Evolutionary conservation across 2,797 vertebrate species (phyloP).

Genomic region (Oryzias dopingdopingensis): DNA sequence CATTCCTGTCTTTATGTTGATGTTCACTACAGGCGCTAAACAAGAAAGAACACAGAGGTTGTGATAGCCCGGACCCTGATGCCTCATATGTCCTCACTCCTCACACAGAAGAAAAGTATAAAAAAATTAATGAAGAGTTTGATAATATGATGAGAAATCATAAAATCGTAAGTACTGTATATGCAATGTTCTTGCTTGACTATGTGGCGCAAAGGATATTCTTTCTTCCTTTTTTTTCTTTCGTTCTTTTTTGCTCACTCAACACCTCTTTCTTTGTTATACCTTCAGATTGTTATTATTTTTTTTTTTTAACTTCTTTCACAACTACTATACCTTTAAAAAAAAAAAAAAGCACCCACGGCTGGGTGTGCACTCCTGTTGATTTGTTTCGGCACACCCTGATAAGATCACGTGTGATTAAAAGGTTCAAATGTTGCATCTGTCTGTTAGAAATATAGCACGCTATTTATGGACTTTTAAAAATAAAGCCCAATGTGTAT

Average conservation of each 20-base stretch:
- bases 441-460: conserved; percentile 48
- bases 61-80: conserved; percentile 99
- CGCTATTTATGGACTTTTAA: conserved; percentile 35
- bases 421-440: conserved; percentile 55
- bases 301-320: conserved; percentile 47
- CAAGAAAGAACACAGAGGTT: conserved; percentile 99
- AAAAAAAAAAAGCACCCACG: conserved; percentile 40
- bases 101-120: conserved; percentile 99
- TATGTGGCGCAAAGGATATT: conserved; percentile 80
- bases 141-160: conserved; percentile 99
- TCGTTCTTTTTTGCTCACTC: conserved; percentile 50
- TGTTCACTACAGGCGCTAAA: conserved; percentile 99
- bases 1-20: conserved; percentile 98
- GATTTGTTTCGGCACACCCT: conserved; percentile 68
- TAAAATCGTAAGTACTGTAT: conserved; percentile 95
- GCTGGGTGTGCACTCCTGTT: conserved; percentile 57
- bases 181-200: conserved; percentile 81
- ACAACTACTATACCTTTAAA: conserved; percentile 57
- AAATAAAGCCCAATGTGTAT: conserved; percentile 36
- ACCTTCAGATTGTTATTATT: conserved; percentile 59
- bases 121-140: conserved; percentile 99
- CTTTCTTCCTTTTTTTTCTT: conserved; percentile 58
- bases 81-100: conserved; percentile 99
- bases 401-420: conserved; percentile 80
- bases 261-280: conserved; percentile 56